Evolutionary conservation across 1,140 invertebrate species (phyloP), one percentile per base, ranked within the genome.

Genomic region (Battus philenor): DNA sequence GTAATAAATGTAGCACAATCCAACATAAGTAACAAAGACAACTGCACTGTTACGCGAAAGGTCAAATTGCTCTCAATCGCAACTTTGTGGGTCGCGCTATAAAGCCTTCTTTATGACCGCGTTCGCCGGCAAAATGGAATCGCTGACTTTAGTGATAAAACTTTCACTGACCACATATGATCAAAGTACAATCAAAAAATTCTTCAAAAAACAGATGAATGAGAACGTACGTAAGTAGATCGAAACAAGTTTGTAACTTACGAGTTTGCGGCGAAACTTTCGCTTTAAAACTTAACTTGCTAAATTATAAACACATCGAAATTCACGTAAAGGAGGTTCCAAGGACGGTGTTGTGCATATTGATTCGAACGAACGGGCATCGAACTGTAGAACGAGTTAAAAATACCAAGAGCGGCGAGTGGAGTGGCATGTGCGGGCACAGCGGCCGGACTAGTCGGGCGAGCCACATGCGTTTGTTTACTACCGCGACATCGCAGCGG

Each of bases 391-490:
- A 81, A 80, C 76, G 72, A 72, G 80, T 84, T 84, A 81, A 79
- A 84, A 84, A 84, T 81, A 81, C 70, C 72, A 65, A 50, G 54
- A 60, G 54, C 44, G 64, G 59, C 59, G 59, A 70, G 67, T 51
- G 64, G 70, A 72, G 77, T 69, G 75, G 75, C 75, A 70, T 76
- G 75, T 66, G 77, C 65, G 68, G 68, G 54, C 59, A 79, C 68
- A 81, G 77, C 80, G 76, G 77, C 80, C 70, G 44, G 62, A 81
- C 80, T 73, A 70, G 69, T 80, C 63, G 33, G 56, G 31, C 50
- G 43, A 47, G 68, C 55, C 80, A 81, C 80, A 84, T 84, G 80
- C 69, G 80, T 81, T 84, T 84, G 80, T 84, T 84, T 84, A 84
- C 80, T 74, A 83, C 77, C 75, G 44, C 53, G 51, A 55, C 73